Evolutionary conservation across 2,888 invertebrate species (phyloP).

Genomic region (Dinocampus coccinellae): DNA sequence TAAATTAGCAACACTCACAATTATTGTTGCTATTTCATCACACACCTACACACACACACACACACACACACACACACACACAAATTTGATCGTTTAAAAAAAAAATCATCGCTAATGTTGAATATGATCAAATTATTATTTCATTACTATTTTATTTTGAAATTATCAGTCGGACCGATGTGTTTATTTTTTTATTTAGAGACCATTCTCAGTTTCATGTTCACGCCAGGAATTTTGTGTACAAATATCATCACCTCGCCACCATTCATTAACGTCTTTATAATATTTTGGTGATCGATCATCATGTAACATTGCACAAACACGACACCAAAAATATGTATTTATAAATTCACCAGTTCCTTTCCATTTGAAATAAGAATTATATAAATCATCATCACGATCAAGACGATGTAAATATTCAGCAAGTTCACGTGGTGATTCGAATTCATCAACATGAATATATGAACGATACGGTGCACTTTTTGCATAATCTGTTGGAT

Average conservation of each 20-base stretch:
- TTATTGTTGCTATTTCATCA: neutral
- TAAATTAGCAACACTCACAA: neutral
- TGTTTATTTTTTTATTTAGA: neutral
- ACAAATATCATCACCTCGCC: constrained; percentile 86
- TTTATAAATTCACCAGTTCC: constrained; percentile 96
- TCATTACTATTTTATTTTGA: too few relatives aligned
- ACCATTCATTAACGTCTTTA: constrained; percentile 92
- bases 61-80: too few relatives aligned
- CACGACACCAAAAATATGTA: constrained; percentile 93
- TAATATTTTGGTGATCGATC: constrained; percentile 75
- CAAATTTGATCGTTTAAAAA: too few relatives aligned
- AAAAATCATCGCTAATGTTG: too few relatives aligned
- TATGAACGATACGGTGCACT: constrained; percentile 92
- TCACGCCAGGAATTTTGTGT: constrained; percentile 80
- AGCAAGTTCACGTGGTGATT: constrained; percentile 87
- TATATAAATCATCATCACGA: constrained; percentile 89
- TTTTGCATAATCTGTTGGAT: constrained; percentile 90
- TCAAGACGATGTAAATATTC: constrained; percentile 88
- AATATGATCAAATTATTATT: neutral
- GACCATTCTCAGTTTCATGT: neutral
- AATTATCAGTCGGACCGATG: neutral
- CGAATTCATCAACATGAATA: constrained; percentile 96
- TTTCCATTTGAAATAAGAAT: constrained; percentile 95
- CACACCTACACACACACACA: too few relatives aligned
- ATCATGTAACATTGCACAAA: constrained; percentile 88